Conservation (phyloP, 2,113 vertebrate species). For the Trachemys scripta region DNA sequence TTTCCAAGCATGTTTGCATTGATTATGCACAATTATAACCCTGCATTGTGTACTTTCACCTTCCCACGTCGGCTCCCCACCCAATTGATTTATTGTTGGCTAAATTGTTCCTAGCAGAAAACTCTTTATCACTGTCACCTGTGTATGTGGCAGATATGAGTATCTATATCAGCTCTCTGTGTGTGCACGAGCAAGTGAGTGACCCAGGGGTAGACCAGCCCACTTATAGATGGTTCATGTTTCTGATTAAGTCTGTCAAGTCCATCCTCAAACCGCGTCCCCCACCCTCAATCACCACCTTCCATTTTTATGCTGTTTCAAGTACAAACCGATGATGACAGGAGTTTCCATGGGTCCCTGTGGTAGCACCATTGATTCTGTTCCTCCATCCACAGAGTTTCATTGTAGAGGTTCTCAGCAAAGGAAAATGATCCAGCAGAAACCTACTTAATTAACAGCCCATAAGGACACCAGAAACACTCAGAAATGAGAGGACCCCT, state of each 20-base stretch:
- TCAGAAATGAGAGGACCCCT: slow-evolving; percentile 17
- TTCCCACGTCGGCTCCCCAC: slow-evolving; percentile 37
- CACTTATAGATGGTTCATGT: fast-evolving
- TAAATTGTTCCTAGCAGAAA: slow-evolving; percentile 73
- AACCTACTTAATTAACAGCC: slow-evolving; percentile 56
- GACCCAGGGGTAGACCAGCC: background rate
- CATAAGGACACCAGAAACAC: background rate
- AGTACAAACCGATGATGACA: background rate
- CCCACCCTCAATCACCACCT: background rate
- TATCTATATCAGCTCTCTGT: slow-evolving; percentile 12
- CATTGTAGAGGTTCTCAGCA: slow-evolving; percentile 40
- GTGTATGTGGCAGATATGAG: slow-evolving; percentile 58
- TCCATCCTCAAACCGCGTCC: fast-evolving
- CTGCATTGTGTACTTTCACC: slow-evolving; percentile 48
- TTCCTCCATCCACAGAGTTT: slow-evolving; percentile 43
- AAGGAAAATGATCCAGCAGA: slow-evolving; percentile 56
- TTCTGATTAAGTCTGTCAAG: slow-evolving; percentile 4
- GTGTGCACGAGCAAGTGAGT: fast-evolving
- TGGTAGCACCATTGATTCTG: slow-evolving; percentile 41
- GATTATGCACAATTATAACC: slow-evolving; percentile 72
- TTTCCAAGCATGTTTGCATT: slow-evolving; percentile 67
- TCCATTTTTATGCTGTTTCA: background rate
- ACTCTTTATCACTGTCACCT: slow-evolving; percentile 78
- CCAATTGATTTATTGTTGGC: slow-evolving; percentile 76
- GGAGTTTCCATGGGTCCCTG: slow-evolving; percentile 19